Evolutionary conservation across 2,113 vertebrate genomes (phyloP), one percentile per base, ranked within the genome.

Genomic region (Gymnocephalus cernua): DNA sequence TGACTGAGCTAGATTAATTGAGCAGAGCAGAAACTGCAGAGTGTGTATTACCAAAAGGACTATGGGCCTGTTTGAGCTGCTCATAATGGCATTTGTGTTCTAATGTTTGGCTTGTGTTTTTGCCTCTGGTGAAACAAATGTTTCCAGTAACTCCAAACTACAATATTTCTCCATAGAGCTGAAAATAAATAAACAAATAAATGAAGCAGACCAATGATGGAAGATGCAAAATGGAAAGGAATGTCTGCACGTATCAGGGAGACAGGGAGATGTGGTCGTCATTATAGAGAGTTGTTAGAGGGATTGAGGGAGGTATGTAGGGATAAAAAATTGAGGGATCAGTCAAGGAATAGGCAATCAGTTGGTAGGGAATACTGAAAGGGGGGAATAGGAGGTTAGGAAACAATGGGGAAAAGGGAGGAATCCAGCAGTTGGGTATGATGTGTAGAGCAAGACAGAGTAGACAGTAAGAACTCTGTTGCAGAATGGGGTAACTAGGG

Each of bases 1-100:
- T 88, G 84, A 88, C 90, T 81, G 90, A 82, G 86, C 67, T 88
- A 85, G 88, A 89, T 92, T 93, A 93, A 92, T 89, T 87, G 90
- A 89, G 88, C 82, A 25, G 63, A 70, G 85, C 80, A 69, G 82
- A 80, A 76, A 79, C 78, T 59, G 76, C 50, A 0, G 64, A 75
- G 82, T 67, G 57, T 81, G 74, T 86, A 57, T 90, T 64, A 86
- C 79, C 84, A 80, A 82, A 77, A 89, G 74, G 76, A 86, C 71
- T 58, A 23, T 68, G 74, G 77, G 81, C 67, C 57, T 77, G 68
- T 83, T 79, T 58, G 82, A 86, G 85, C 76, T 45, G 66, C 74
- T 82, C 75, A 61, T 54, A 72, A 21, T 79, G 80, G 51, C 72
- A 61, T 88, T 76, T 50, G 77, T 80, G 72, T 83, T 83, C 61